Evolutionary conservation across 2,888 invertebrate genomes (phyloP).

Genomic region (Drosophila peninsularis): DNA sequence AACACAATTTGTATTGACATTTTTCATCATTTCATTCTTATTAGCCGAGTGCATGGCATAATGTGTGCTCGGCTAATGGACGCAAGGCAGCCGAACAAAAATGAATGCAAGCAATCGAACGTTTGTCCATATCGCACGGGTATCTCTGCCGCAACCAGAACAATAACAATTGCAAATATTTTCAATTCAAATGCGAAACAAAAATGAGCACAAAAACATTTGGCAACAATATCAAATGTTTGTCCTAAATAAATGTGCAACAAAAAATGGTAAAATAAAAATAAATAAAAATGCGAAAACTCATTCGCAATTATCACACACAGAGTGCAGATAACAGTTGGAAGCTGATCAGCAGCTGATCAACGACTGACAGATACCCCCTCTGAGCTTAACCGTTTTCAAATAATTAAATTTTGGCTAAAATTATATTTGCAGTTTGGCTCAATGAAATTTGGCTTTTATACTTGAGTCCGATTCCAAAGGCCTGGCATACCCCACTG

Average conservation of each 20-base stretch:
- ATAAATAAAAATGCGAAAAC: neutral
- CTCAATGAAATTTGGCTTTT: neutral
- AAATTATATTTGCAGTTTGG: too few species aligned
- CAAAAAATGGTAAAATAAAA: neutral
- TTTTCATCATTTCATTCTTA: slow-evolving; percentile 44
- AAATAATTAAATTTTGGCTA: too few species aligned
- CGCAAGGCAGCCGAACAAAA: neutral
- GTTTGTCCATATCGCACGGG: slow-evolving; percentile 14
- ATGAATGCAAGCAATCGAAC: slow-evolving; percentile 46
- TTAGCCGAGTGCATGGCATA: slow-evolving; percentile 25
- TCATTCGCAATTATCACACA: slow-evolving; percentile 14
- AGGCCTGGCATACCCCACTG: neutral
- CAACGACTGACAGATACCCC: neutral
- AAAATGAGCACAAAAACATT: slow-evolving; percentile 31
- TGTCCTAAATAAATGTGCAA: slow-evolving; percentile 24
- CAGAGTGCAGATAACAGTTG: neutral
- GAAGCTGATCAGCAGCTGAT: rapidly evolving
- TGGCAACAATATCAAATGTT: slow-evolving; percentile 26
- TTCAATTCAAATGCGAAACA: slow-evolving; percentile 25
- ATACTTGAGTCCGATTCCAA: neutral
- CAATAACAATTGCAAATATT: slow-evolving; percentile 40
- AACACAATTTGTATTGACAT: slow-evolving; percentile 45
- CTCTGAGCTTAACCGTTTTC: too few species aligned
- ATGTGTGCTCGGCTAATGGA: slow-evolving; percentile 14
- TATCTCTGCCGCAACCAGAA: slow-evolving; percentile 8